Base-by-base conservation (phyloP, 2,113 vertebrate species). In the Xiphophorus hellerii region DNA sequence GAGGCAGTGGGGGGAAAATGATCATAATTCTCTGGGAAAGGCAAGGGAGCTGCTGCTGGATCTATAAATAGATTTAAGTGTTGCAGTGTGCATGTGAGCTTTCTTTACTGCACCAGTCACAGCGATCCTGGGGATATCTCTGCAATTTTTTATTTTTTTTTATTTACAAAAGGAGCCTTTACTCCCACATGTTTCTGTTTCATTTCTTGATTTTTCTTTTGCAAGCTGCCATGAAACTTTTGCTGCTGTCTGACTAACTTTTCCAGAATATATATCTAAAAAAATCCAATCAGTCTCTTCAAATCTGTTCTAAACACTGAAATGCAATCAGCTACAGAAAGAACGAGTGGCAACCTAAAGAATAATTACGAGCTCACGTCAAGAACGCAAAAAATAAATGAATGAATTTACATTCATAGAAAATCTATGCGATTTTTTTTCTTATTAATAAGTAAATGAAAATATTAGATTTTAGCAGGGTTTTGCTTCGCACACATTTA, bases 41-140 rank as follows among this genome's bases (percentile, higher is more conserved):
- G 81, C 77, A 73, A 68, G 62, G 77, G 79, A 85, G 87, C 85
- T 74, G 87, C 83, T 72, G 62, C 80, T 78, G 69, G 79, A 74
- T 87, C 84, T 90, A 91, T 87, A 89, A 93, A 92, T 92, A 92
- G 88, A 80, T 66, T 20, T 71, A 51, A 79, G 84, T 29, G 64
- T 73, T 85, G 77, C 61, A 62, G 86, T 90, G 82, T 73, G 84
- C 72, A 71, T 84, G 81, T 67, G 28, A 9, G 62, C 83, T 75
- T 69, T 82, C 71, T 69, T 78, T 80, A 74, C 83, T 76, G 77
- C 82, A 79, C 67, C 87, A 27, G 60, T 65, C 70, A 74, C 61
- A 70, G 66, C 66, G 69, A 58, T 35, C 60, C 62, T 14, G 22
- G 30, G 37, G 51, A 37, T 72, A 69, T 69, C 74, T 51, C 33